These are phyloP conservation scores for Arctia plantaginis DNA, from an alignment of 2,888 invertebrate genomes.

Conservation along the genomic window DNA sequence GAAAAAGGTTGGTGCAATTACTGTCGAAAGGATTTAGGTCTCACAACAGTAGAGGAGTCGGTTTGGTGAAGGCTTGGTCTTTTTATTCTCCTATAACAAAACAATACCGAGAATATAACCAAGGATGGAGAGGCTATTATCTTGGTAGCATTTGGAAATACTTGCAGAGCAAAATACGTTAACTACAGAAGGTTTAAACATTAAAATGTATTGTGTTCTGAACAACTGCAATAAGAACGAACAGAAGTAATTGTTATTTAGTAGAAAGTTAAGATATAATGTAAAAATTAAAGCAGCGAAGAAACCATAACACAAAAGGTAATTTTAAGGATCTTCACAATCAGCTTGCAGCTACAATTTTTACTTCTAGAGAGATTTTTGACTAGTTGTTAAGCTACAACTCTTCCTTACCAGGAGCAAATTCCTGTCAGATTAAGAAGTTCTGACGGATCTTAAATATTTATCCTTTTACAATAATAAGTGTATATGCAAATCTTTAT, in stretches of 20 bases:
- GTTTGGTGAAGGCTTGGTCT: not conserved
- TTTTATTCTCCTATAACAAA: not conserved
- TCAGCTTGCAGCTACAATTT: not conserved
- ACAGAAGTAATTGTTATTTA: not conserved
- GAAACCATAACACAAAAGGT: not conserved
- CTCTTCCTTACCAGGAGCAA: too few species aligned
- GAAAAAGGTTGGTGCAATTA: not conserved
- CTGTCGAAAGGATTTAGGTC: not conserved
- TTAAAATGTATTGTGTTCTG: not conserved
- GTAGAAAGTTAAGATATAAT: not conserved
- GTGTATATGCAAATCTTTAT: not conserved
- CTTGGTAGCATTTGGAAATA: not conserved
- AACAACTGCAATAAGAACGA: not conserved
- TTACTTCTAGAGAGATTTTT: too few species aligned
- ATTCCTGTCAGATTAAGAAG: too few species aligned
- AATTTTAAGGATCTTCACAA: not conserved
- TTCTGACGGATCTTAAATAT: too few species aligned
- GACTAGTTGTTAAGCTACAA: too few species aligned
- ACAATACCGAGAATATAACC: not conserved
- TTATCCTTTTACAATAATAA: not conserved
- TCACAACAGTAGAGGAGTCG: not conserved
- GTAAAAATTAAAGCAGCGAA: not conserved
- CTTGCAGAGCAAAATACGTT: not conserved
- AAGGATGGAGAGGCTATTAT: not conserved
- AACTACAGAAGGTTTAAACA: not conserved